Evolutionary conservation across 1,140 invertebrate genomes (phyloP), one percentile per base, ranked within the genome.

Genomic region (Ceratina japonica): DNA sequence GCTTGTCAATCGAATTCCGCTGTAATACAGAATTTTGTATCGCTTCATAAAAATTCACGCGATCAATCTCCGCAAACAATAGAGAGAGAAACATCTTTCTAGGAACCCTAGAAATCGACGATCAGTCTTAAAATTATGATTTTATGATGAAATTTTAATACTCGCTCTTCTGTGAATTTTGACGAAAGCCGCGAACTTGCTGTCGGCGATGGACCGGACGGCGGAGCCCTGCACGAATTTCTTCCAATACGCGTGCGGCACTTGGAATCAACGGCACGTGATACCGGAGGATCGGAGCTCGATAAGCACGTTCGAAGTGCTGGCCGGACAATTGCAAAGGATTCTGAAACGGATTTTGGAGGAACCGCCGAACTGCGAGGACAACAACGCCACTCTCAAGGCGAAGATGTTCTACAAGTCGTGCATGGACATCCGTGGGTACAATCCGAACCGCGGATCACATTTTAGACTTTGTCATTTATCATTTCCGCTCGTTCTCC

Each of bases 231-330:
- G 97, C 90, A 94, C 94, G 22, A 96, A 98, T 90, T 98, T 98
- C 92, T 98, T 97, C 92, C 96, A 97, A 91, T 98, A 95, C 88
- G 97, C 97, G 0, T 98, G 97, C 87, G 97, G 97, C 1, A 95
- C 96, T 1, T 98, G 97, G 97, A 98, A 98, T 89, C 95, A 95
- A 86, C 94, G 95, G 75, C 96, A 98, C 93, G 93, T 97, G 3
- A 98, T 98, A 85, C 97, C 97, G 0, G 97, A 98, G 87, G 97
- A 98, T 88, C 94, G 95, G 83, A 95, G 97, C 81, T 97, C 96
- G 20, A 97, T 97, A 68, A 97, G 95, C 86, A 98, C 97, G 0
- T 98, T 98, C 88, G 97, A 98, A 92, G 96, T 97, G 16, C 93
- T 98, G 73, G 95, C 96, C 2, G 97, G 98, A 90, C 96, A 98